A percentile compares a stretch with the other conserved stretches of the same genome.
Evolutionary conservation across 2,113 vertebrate genomes (phyloP).

Genomic region (Anhinga anhinga): DNA sequence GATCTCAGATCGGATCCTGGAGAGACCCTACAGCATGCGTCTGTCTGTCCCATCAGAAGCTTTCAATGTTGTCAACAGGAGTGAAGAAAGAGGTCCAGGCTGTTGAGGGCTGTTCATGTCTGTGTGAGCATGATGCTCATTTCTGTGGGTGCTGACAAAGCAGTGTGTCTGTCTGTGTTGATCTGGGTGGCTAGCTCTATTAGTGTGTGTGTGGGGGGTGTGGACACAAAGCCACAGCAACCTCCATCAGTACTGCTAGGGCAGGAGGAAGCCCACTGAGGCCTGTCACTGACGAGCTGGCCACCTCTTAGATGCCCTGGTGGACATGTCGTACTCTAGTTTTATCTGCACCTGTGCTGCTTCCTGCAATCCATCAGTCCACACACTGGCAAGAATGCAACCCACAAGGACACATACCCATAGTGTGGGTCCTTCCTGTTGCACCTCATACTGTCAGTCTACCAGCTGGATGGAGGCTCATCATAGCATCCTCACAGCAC

Average conservation of each 20-base stretch:
- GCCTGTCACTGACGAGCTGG: background rate
- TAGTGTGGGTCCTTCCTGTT: background rate
- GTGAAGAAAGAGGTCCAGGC: background rate
- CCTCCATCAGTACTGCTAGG: background rate
- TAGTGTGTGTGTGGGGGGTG: background rate
- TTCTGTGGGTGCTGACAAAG: background rate
- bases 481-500: background rate
- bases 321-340: background rate
- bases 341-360: background rate
- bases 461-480: background rate
- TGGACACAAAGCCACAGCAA: background rate
- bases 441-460: background rate
- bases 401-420: background rate
- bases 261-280: background rate
- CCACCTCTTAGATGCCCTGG: background rate
- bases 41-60: background rate
- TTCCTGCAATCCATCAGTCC: background rate
- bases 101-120: background rate
- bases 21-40: background rate
- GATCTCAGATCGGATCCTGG: background rate
- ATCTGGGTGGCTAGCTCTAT: background rate
- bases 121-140: background rate
- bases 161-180: fast-evolving
- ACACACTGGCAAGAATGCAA: background rate
- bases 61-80: background rate